Base-by-base conservation (phyloP, 2,113 vertebrate genomes). In the Tetrax tetrax region DNA sequence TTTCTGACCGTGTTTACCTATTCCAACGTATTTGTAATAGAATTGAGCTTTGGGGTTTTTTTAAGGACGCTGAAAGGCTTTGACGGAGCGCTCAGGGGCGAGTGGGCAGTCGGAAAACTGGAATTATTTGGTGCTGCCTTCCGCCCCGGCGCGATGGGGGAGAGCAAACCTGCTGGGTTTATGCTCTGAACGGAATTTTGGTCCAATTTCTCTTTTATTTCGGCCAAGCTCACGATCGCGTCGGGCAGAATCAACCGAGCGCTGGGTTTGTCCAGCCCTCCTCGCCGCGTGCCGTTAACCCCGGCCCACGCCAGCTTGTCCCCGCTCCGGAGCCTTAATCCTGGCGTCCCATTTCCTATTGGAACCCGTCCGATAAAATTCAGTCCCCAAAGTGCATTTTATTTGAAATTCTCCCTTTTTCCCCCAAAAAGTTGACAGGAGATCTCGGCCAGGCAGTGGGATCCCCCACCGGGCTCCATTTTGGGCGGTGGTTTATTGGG, bases 261-360 rank as follows among this genome's bases (percentile, higher is more conserved):
- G 1, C 24, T 51, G 22, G 21, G 24, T 51, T 25, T 25, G 24
- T 25, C 28, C 50, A 1, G 41, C 15, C 41, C 14, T 43, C 18
- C 28, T 27, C 8, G 6, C 2, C 4, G 2, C 1, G 7, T 43
- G 8, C 3, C 12, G 0, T 31, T 37, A 4, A 18, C 5, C 11
- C 45, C 20, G 61, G 27, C 78, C 15, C 3, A 13, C 27, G 1
- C 21, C 27, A 5, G 1, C 51, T 27, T 43, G 4, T 37, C 77
- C 60, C 51, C 31, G 10, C 43, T 15, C 31, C 48, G 8, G 63
- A 77, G 45, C 37, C 14, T 33, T 33, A 8, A 61, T 27, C 63
- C 38, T 17, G 2, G 19, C 5, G 2, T 28, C 78, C 47, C 31
- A 0, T 33, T 59, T 20, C 79, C 43, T 3, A 14, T 4, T 0